Percentiles rank a stretch among this genome's conserved stretches.
Conservation (phyloP, 2,888 invertebrate genomes). For the Ephialtes manifestator region DNA sequence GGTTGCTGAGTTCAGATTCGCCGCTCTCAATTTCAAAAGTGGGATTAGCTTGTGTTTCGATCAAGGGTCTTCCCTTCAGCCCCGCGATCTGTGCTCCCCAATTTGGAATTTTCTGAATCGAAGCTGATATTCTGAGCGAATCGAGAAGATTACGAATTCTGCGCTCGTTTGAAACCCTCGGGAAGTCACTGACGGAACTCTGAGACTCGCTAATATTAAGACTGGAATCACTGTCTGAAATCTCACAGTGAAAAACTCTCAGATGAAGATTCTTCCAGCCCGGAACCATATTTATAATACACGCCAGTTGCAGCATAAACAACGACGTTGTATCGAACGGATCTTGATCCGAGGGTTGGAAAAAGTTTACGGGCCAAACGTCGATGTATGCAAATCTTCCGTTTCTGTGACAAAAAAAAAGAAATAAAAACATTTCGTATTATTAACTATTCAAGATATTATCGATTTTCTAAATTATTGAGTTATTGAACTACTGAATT, state of each 20-base stretch:
- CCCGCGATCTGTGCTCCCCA: constrained; percentile 88
- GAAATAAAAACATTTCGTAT: not conserved
- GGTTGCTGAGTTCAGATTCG: constrained; percentile 84
- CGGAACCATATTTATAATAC: constrained; percentile 96
- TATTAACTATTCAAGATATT: not conserved
- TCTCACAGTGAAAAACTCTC: constrained; percentile 94
- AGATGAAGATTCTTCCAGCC: constrained; percentile 95
- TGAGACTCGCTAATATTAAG: constrained; percentile 83
- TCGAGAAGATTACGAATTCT: constrained; percentile 92
- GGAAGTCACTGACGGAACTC: constrained; percentile 84
- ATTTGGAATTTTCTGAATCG: constrained; percentile 90
- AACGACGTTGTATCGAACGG: constrained; percentile 96
- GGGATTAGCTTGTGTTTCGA: constrained; percentile 75
- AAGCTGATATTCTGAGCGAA: constrained; percentile 94
- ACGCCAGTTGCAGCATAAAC: constrained; percentile 98
- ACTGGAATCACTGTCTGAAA: constrained; percentile 81
- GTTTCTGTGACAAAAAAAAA: constrained; percentile 85
- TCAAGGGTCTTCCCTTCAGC: constrained; percentile 82
- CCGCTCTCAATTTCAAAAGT: constrained; percentile 76
- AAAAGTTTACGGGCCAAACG: constrained; percentile 98
- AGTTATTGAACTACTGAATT: not conserved
- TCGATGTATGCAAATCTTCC: constrained; percentile 93
- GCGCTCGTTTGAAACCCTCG: constrained; percentile 81
- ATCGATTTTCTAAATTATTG: constrained; percentile 34
- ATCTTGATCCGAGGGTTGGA: constrained; percentile 92